phyloP scores from a whole-genome alignment of 2,888 invertebrate species.

The Luperina testacea region DNA sequence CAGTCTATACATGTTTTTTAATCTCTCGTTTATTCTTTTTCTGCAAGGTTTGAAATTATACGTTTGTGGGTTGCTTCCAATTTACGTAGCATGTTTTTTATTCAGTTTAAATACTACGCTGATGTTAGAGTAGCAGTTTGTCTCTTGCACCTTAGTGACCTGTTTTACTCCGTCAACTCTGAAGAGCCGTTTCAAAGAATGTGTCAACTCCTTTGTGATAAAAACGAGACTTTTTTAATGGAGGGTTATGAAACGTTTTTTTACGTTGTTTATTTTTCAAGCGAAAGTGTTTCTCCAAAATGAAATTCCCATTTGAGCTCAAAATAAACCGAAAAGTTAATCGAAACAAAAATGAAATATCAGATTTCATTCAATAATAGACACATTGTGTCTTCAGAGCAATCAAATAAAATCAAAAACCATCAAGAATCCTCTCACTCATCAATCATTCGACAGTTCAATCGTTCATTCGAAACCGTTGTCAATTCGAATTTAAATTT shows the following conservation, averaged over 20 bases:
- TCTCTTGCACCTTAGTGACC: slow-evolving; percentile 50
- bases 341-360: slow-evolving; percentile 40
- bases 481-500: slow-evolving; percentile 77
- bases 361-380: slow-evolving; percentile 39
- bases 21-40: slow-evolving; percentile 40
- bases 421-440: slow-evolving; percentile 58
- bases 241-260: slow-evolving; percentile 12
- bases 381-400: slow-evolving; percentile 50
- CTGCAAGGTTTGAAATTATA: slow-evolving; percentile 51
- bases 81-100: slow-evolving; percentile 42
- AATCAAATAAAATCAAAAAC: slow-evolving; percentile 57
- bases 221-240: slow-evolving; percentile 27
- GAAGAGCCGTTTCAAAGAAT: slow-evolving; percentile 54
- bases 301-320: slow-evolving; percentile 3
- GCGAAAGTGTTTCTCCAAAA: slow-evolving; percentile 11
- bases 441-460: slow-evolving; percentile 69
- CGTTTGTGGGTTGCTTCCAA: slow-evolving; percentile 39
- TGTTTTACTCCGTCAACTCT: slow-evolving; percentile 57
- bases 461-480: slow-evolving; percentile 69
- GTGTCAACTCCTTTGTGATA: slow-evolving; percentile 47
- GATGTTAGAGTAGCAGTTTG: slow-evolving; percentile 28
- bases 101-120: slow-evolving; percentile 36
- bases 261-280: background rate
- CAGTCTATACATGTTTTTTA: slow-evolving; percentile 50
- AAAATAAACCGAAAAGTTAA: slow-evolving; percentile 22